A percentile compares a stretch with the other conserved stretches of the same genome.
phyloP scores from a whole-genome alignment of 2,888 invertebrate species.

The Dione vanillae region DNA sequence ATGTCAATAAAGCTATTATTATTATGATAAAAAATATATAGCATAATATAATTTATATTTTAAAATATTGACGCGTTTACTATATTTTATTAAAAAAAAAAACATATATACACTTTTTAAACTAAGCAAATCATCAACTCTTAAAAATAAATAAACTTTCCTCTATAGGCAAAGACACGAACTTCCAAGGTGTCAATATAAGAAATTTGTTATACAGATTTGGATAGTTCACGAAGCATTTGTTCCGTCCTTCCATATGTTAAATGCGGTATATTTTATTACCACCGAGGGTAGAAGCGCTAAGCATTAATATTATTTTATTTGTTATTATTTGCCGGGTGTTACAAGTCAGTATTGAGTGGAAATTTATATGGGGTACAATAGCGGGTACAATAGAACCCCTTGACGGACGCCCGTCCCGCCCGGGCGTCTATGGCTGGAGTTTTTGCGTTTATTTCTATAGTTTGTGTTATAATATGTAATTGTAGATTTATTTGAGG shows the following conservation, averaged over 20 bases:
- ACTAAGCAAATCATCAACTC: too few relatives aligned
- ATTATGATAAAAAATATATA: too few relatives aligned
- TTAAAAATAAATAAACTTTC: neutral
- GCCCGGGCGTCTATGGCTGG: neutral
- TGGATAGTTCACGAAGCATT: slow-evolving; percentile 66
- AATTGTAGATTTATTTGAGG: neutral
- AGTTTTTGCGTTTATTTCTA: neutral
- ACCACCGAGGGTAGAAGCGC: slow-evolving; percentile 67
- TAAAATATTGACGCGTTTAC: too few relatives aligned
- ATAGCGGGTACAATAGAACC: too few relatives aligned
- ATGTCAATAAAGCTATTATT: too few relatives aligned
- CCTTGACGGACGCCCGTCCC: slow-evolving; percentile 9
- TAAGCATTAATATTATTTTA: slow-evolving; percentile 65
- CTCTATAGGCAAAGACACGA: slow-evolving; percentile 11
- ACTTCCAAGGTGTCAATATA: slow-evolving; percentile 72
- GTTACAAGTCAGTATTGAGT: slow-evolving; percentile 49
- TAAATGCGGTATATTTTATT: slow-evolving; percentile 57
- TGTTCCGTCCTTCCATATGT: slow-evolving; percentile 50
- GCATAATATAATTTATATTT: too few relatives aligned
- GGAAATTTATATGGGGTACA: slow-evolving; percentile 51
- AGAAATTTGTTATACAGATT: slow-evolving; percentile 74
- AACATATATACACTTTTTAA: too few relatives aligned
- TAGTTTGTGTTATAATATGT: neutral
- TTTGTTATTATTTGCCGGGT: slow-evolving; percentile 61
- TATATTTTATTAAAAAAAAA: too few relatives aligned